These are phyloP conservation scores for Rattus rattus DNA, from an alignment of 2,113 vertebrate species.

Conservation along the genomic window DNA sequence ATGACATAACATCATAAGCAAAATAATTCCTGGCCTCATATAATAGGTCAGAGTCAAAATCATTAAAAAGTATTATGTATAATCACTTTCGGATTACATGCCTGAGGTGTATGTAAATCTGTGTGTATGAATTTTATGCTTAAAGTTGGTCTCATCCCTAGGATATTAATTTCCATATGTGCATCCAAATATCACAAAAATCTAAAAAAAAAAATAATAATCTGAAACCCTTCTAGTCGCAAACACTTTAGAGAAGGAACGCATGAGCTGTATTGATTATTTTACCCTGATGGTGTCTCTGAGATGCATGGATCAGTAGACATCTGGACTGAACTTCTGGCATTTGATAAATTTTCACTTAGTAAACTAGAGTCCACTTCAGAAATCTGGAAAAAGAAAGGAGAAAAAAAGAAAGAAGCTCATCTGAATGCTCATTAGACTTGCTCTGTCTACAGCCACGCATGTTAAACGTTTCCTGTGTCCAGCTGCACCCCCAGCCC, in stretches of 20 bases:
- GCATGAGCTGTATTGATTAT: not conserved
- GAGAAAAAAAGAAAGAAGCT: not conserved
- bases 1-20: not conserved
- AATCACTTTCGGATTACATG: not conserved
- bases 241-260: not conserved
- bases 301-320: constrained; percentile 40
- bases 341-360: constrained; percentile 65
- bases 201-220: not conserved
- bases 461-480: not conserved
- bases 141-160: not conserved
- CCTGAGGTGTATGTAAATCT: not conserved
- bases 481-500: not conserved
- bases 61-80: not conserved
- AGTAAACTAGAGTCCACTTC: constrained; percentile 60
- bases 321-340: constrained; percentile 53
- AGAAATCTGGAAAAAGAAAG: constrained; percentile 73
- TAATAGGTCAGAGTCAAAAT: not conserved
- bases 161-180: not conserved
- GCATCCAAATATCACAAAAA: not conserved
- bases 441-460: not conserved
- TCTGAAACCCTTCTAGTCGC: not conserved
- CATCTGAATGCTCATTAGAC: not conserved
- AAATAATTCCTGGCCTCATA: not conserved
- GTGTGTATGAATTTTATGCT: not conserved
- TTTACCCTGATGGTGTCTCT: constrained; percentile 78